These are phyloP conservation scores for Campoplex nolae DNA, from an alignment of 2,888 invertebrate genomes.

Conservation along the genomic window DNA sequence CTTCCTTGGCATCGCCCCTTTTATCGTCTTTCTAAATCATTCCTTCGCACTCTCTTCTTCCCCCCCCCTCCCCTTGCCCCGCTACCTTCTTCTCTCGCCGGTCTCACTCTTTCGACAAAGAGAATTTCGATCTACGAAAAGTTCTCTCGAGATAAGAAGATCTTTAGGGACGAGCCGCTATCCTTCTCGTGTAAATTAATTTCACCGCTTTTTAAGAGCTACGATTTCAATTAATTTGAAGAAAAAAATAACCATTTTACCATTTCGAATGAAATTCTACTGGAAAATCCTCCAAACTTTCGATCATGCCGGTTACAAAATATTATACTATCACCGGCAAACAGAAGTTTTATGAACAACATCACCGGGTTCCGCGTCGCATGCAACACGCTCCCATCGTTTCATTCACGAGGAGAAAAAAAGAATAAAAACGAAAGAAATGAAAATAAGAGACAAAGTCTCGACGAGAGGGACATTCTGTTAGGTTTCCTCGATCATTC, in stretches of 20 bases:
- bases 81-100: neutral
- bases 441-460: constrained; percentile 66
- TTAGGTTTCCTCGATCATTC: constrained; percentile 78
- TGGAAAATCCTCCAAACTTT: neutral
- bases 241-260: neutral
- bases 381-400: constrained; percentile 58
- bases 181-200: constrained; percentile 3
- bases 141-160: neutral
- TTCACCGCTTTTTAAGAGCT: neutral
- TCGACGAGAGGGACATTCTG: constrained; percentile 74
- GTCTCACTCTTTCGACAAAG: constrained; percentile 2
- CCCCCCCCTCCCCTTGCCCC: neutral
- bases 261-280: neutral
- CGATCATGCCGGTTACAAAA: neutral
- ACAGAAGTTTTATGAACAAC: neutral
- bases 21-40: constrained; percentile 29
- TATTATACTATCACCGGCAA: neutral
- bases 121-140: constrained; percentile 10
- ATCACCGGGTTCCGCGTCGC: neutral
- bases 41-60: neutral
- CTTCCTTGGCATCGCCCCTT: neutral
- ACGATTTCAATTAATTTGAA: neutral
- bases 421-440: constrained; percentile 23
- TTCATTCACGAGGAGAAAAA: constrained; percentile 7
- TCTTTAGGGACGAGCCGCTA: neutral